A percentile compares a stretch with the other conserved stretches of the same genome.
Evolutionary conservation across 2,888 invertebrate genomes (phyloP).

Genomic region (Hirtodrosophila alboralis): DNA sequence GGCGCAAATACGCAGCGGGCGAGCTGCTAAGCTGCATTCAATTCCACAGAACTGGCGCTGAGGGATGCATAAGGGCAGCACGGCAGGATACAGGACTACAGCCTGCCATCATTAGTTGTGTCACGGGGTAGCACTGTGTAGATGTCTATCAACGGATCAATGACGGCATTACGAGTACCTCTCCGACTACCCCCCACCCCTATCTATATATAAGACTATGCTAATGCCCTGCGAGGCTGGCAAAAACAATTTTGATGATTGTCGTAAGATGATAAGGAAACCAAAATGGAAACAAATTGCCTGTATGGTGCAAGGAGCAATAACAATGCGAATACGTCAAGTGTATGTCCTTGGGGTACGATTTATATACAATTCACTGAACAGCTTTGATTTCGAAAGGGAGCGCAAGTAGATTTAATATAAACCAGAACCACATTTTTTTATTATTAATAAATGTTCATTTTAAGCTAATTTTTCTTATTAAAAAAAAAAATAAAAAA

Average conservation of each 20-base stretch:
- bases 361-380: constrained; percentile 57
- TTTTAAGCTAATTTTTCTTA: too few species aligned
- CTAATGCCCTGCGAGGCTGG: constrained; percentile 58
- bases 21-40: constrained; percentile 77
- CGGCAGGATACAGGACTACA: constrained; percentile 14
- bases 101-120: constrained; percentile 60
- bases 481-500: too few species aligned
- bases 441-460: too few species aligned
- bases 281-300: constrained; percentile 80
- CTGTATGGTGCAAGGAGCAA: constrained; percentile 59
- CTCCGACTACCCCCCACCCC: constrained; percentile 6
- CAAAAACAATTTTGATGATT: constrained; percentile 75
- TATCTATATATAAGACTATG: constrained; percentile 47
- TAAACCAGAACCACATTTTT: background rate
- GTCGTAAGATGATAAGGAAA: constrained; percentile 66
- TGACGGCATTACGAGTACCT: constrained; percentile 63
- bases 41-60: constrained; percentile 47
- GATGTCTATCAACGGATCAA: constrained; percentile 73
- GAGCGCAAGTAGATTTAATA: constrained; percentile 9
- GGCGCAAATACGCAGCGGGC: constrained; percentile 75
- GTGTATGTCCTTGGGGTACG: constrained; percentile 73
- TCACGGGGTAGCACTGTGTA: constrained; percentile 68
- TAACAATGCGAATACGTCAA: constrained; percentile 63
- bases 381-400: constrained; percentile 22
- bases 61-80: constrained; percentile 47